Conservation (phyloP, 2,797 vertebrate species). For the Galagoides demidoff region DNA sequence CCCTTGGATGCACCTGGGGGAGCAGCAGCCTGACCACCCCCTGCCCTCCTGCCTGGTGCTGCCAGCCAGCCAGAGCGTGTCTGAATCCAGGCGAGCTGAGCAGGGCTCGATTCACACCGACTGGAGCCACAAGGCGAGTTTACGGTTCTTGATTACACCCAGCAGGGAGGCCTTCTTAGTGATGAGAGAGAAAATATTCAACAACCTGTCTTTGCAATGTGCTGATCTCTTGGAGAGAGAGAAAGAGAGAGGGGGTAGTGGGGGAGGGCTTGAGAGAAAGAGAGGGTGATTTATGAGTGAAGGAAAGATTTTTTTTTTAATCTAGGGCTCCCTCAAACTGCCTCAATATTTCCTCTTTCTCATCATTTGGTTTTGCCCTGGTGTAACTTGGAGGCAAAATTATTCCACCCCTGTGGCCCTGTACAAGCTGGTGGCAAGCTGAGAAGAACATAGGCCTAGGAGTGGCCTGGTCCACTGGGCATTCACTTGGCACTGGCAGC, state of each 20-base stretch:
- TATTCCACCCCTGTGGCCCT: background rate
- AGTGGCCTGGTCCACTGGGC: accelerated
- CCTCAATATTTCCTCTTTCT: constrained; percentile 19
- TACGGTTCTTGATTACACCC: constrained; percentile 87
- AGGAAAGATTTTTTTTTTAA: constrained; percentile 24
- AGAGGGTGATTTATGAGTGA: constrained; percentile 64
- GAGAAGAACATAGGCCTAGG: background rate
- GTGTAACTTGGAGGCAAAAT: constrained; percentile 48
- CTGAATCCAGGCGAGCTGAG: constrained; percentile 48
- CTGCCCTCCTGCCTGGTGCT: background rate
- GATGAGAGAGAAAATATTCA: constrained; percentile 85
- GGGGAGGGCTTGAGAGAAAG: constrained; percentile 21
- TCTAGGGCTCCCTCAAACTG: constrained; percentile 56
- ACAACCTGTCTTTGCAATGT: constrained; percentile 79
- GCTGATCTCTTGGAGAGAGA: constrained; percentile 71
- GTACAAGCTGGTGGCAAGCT: background rate
- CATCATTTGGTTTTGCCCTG: background rate
- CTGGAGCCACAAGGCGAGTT: constrained; percentile 63
- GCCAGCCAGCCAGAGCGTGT: background rate
- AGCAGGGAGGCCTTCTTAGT: constrained; percentile 86
- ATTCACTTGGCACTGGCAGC: background rate
- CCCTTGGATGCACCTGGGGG: background rate
- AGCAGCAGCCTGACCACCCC: background rate
- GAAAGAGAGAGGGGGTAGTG: background rate
- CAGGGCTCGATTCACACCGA: constrained; percentile 69